phyloP scores from a whole-genome alignment of 1,140 invertebrate genomes.

The Melanaphis sacchari region DNA sequence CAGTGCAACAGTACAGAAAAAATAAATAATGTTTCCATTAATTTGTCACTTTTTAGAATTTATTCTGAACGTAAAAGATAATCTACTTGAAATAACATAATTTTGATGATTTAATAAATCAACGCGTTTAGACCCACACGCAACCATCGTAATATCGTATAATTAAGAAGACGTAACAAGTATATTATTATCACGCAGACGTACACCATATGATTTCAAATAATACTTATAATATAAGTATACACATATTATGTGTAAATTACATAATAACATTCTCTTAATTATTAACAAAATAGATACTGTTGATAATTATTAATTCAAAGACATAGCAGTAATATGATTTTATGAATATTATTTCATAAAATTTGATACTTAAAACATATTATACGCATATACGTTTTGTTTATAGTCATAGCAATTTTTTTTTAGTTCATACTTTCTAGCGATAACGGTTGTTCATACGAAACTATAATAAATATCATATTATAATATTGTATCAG shows the following conservation, averaged over 20 bases:
- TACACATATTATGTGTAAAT: not conserved
- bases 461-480: not conserved
- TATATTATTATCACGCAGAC: not conserved
- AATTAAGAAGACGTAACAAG: not conserved
- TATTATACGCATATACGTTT: not conserved
- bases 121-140: not conserved
- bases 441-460: not conserved
- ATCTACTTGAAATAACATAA: not conserved
- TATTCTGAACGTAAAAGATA: not conserved
- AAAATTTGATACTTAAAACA: not conserved
- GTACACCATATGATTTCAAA: not conserved
- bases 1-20: too few species aligned
- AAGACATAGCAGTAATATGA: not conserved
- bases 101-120: not conserved
- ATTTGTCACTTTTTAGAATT: not conserved
- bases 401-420: not conserved
- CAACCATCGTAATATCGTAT: not conserved
- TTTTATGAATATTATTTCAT: not conserved
- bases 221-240: too few species aligned
- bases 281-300: not conserved
- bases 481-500: not conserved
- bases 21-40: not conserved
- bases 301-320: not conserved
- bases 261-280: not conserved
- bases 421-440: not conserved